Evolutionary conservation across 2,888 invertebrate genomes (phyloP).

Genomic region (Hypomecis punctinalis): DNA sequence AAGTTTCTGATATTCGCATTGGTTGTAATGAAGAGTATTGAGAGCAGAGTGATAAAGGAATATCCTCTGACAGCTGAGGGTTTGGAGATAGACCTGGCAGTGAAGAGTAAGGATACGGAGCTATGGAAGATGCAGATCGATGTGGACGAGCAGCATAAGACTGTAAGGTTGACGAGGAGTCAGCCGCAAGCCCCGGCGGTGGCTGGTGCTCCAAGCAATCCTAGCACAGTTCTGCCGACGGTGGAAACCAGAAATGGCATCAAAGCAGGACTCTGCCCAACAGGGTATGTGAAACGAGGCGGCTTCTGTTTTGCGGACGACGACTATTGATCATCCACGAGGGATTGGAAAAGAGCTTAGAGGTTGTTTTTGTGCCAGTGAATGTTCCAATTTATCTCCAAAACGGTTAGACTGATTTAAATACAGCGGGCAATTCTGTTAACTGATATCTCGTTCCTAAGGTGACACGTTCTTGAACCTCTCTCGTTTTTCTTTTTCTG

Average conservation of each 20-base stretch:
- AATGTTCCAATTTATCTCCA: too few relatives aligned
- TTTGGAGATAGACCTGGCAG: constrained; percentile 35
- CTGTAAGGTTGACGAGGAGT: constrained; percentile 22
- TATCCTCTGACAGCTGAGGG: constrained; percentile 38
- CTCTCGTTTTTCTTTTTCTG: too few relatives aligned
- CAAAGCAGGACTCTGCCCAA: constrained; percentile 46
- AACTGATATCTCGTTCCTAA: too few relatives aligned
- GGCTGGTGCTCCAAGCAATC: neutral
- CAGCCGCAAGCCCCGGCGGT: neutral
- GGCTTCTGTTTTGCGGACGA: constrained; percentile 53
- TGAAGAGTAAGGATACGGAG: constrained; percentile 33
- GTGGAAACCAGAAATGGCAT: constrained; percentile 47
- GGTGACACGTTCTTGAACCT: too few relatives aligned
- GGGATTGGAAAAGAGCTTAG: too few relatives aligned
- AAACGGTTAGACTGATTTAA: too few relatives aligned
- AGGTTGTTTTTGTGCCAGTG: too few relatives aligned
- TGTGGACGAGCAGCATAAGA: constrained; percentile 36
- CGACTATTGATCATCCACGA: constrained; percentile 39
- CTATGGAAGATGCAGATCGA: constrained; percentile 35
- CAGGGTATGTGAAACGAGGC: constrained; percentile 47
- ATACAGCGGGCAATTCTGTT: too few relatives aligned
- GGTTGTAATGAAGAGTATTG: constrained; percentile 10
- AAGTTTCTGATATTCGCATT: constrained; percentile 16
- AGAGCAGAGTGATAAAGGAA: constrained; percentile 22
- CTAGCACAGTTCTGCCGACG: constrained; percentile 20